Percentiles rank a stretch among this genome's conserved stretches.
Conservation (phyloP, 1,140 invertebrate genomes). For the Eriocheir sinensis region DNA sequence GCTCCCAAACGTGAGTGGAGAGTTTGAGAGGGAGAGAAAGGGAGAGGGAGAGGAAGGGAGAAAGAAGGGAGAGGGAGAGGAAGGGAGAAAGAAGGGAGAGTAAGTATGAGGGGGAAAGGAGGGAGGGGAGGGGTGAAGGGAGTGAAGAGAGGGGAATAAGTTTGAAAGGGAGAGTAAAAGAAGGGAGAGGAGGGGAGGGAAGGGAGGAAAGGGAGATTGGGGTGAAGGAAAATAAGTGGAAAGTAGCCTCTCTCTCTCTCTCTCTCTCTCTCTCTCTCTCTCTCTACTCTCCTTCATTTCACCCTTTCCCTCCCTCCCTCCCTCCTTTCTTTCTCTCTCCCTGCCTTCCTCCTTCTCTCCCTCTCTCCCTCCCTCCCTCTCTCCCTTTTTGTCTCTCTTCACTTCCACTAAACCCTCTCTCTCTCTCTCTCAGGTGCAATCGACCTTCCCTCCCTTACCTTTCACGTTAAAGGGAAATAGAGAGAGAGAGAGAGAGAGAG, state of each 20-base stretch:
- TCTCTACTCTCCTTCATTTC: not conserved
- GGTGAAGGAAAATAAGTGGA: not conserved
- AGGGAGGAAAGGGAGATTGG: not conserved
- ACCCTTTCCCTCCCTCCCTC: not conserved
- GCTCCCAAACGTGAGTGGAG: not conserved
- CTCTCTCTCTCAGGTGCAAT: not conserved
- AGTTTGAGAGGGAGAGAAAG: not conserved
- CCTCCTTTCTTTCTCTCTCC: not conserved
- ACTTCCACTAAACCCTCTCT: not conserved
- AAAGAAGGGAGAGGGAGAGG: too few species aligned
- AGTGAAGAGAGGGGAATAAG: not conserved
- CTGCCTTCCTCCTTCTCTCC: not conserved
- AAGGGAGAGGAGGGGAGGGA: too few species aligned
- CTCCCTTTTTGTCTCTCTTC: constrained; percentile 2
- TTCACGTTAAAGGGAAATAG: not conserved
- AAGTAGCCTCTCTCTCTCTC: not conserved
- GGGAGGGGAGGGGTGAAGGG: not conserved
- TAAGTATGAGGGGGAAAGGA: not conserved
- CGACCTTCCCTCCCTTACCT: not conserved
- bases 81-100: not conserved
- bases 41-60: not conserved
- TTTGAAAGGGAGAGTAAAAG: not conserved
- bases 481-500: not conserved
- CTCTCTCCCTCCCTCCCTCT: not conserved
- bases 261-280: not conserved